A percentile compares a stretch with the other conserved stretches of the same genome.
These are phyloP conservation scores for Flexamia atlantica DNA, from an alignment of 2,888 invertebrate species.

Conservation along the genomic window DNA sequence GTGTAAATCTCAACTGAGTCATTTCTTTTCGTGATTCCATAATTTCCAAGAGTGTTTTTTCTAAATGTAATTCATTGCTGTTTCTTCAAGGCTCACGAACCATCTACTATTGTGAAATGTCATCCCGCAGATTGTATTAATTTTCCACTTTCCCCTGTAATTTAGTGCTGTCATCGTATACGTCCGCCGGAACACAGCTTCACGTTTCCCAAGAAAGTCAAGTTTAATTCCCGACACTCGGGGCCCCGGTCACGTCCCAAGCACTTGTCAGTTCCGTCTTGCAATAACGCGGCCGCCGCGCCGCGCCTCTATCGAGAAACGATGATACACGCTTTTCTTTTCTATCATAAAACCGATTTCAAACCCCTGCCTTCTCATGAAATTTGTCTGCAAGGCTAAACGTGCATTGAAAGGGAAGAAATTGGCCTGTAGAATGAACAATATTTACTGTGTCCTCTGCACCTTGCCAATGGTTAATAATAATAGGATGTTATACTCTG, in stretches of 20 bases:
- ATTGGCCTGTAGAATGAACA: not conserved
- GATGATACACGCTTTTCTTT: not conserved
- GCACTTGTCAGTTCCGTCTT: constrained; percentile 11
- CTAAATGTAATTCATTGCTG: too few species aligned
- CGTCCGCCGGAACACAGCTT: not conserved
- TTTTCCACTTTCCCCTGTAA: too few species aligned
- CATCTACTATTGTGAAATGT: too few species aligned
- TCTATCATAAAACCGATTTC: constrained; percentile 12
- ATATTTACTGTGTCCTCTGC: not conserved
- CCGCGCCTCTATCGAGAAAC: not conserved
- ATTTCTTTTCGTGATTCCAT: too few species aligned
- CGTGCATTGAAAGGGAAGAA: not conserved
- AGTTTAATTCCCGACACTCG: not conserved
- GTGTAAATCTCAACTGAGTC: too few species aligned
- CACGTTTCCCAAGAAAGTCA: not conserved
- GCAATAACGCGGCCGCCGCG: not conserved
- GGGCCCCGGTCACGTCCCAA: not conserved
- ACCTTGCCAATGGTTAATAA: too few species aligned
- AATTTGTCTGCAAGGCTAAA: not conserved
- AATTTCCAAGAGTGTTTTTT: too few species aligned
- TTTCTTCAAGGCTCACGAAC: too few species aligned
- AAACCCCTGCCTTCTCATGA: not conserved
- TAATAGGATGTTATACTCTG: too few species aligned
- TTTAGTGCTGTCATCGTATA: not conserved
- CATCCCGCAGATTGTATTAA: too few species aligned